phyloP scores from a whole-genome alignment of 2,888 invertebrate species.

The Ophioninae sp. region DNA sequence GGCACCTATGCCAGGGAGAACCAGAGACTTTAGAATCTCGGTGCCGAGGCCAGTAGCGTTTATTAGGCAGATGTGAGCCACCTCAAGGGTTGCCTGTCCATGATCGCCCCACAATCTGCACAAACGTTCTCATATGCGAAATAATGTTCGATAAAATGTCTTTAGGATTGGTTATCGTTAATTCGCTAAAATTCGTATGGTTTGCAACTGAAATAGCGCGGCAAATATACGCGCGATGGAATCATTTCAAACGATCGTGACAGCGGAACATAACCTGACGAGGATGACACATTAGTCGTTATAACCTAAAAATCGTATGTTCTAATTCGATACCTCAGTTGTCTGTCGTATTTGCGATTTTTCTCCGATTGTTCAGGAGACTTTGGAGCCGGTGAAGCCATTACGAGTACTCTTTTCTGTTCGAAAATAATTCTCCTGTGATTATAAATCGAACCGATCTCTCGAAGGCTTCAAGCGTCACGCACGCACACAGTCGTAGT shows the following conservation, averaged over 20 bases:
- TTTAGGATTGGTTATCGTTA: not conserved
- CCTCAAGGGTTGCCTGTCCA: constrained; percentile 95
- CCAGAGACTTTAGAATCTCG: constrained; percentile 96
- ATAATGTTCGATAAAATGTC: not conserved
- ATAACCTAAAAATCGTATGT: constrained; percentile 7
- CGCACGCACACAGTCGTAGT: not conserved
- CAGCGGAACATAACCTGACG: constrained; percentile 12
- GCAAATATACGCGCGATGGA: not conserved
- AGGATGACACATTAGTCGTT: not conserved
- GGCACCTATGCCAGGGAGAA: constrained; percentile 96
- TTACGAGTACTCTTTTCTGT: constrained; percentile 67
- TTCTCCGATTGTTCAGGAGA: constrained; percentile 90
- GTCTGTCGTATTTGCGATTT: constrained; percentile 90
- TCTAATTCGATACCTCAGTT: constrained; percentile 82
- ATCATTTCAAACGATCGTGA: not conserved
- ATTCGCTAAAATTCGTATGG: not conserved
- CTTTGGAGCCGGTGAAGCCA: constrained; percentile 88
- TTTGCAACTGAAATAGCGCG: not conserved
- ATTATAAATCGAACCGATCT: not conserved
- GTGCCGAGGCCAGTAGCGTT: constrained; percentile 97
- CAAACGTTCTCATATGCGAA: constrained; percentile 29
- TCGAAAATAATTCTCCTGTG: constrained; percentile 7
- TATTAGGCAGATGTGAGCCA: constrained; percentile 94
- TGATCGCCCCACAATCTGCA: constrained; percentile 98
- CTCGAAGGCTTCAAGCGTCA: constrained; percentile 1